phyloP scores from a whole-genome alignment of 2,113 vertebrate species.

The Alectura lathami region DNA sequence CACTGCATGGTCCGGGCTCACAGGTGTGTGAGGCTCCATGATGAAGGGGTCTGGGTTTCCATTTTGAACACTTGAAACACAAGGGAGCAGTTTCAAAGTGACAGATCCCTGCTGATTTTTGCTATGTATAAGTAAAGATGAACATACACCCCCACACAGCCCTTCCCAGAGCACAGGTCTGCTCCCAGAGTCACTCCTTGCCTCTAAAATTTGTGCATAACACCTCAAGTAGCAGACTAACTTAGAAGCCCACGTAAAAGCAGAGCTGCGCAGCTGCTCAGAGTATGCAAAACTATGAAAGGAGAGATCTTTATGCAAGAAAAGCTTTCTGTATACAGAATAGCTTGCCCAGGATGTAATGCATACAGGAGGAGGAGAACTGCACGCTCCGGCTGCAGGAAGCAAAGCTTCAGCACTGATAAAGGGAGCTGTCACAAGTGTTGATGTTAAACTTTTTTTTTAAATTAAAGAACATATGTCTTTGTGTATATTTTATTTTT shows the following conservation, averaged over 20 bases:
- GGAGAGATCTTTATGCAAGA: background rate
- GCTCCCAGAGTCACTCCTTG: background rate
- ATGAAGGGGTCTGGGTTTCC: rapidly evolving
- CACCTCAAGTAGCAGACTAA: background rate
- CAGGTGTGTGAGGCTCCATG: rapidly evolving
- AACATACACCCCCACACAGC: background rate
- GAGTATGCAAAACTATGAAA: background rate
- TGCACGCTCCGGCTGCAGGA: background rate
- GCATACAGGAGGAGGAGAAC: background rate
- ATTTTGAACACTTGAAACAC: background rate
- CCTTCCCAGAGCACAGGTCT: background rate
- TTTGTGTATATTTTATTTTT: background rate
- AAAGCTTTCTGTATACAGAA: background rate
- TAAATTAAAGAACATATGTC: background rate
- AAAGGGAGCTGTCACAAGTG: constrained; percentile 48
- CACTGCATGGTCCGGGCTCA: rapidly evolving
- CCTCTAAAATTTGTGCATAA: background rate
- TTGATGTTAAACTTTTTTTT: constrained; percentile 11
- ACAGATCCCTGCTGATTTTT: rapidly evolving
- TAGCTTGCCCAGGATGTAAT: background rate
- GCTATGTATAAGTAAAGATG: background rate
- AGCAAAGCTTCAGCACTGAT: background rate
- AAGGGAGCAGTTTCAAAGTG: background rate
- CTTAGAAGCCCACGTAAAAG: background rate
- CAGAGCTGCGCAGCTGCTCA: constrained; percentile 4